phyloP scores from a whole-genome alignment of 2,888 invertebrate species.

The Cartodere bifasciata region DNA sequence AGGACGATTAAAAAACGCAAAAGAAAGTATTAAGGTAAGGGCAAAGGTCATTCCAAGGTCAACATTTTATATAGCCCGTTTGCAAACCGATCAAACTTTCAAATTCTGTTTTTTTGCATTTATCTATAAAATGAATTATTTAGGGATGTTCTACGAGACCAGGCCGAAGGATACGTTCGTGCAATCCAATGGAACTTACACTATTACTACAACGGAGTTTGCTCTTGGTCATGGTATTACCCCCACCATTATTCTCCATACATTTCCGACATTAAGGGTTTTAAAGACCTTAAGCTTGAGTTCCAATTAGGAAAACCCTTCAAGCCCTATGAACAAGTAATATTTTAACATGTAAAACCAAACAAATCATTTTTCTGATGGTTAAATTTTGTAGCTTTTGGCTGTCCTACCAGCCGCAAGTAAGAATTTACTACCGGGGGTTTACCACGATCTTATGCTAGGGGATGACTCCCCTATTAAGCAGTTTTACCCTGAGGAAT shows the following conservation, averaged over 20 bases:
- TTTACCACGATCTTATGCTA: constrained; percentile 70
- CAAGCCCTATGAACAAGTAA: constrained; percentile 78
- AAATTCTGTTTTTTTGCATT: too few relatives aligned
- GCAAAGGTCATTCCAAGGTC: too few relatives aligned
- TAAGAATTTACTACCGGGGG: constrained; percentile 58
- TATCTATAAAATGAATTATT: constrained; percentile 19
- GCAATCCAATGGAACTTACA: constrained; percentile 94
- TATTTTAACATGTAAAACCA: background rate
- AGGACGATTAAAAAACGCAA: too few relatives aligned
- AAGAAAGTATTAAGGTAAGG: too few relatives aligned
- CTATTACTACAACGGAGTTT: constrained; percentile 94
- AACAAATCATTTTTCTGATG: background rate
- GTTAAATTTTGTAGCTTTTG: constrained; percentile 44
- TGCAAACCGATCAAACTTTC: too few relatives aligned
- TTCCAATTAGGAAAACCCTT: constrained; percentile 83
- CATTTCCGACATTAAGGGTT: constrained; percentile 82
- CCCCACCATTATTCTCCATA: constrained; percentile 96
- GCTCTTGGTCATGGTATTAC: constrained; percentile 98
- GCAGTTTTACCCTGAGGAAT: constrained; percentile 82
- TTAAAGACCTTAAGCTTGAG: constrained; percentile 54
- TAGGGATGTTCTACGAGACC: constrained; percentile 64
- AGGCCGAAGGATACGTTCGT: constrained; percentile 79
- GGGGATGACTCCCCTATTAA: constrained; percentile 67
- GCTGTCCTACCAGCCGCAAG: constrained; percentile 84
- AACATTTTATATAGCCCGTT: too few relatives aligned